Conservation (phyloP, 1,140 invertebrate species). For the Ericerus pela region DNA sequence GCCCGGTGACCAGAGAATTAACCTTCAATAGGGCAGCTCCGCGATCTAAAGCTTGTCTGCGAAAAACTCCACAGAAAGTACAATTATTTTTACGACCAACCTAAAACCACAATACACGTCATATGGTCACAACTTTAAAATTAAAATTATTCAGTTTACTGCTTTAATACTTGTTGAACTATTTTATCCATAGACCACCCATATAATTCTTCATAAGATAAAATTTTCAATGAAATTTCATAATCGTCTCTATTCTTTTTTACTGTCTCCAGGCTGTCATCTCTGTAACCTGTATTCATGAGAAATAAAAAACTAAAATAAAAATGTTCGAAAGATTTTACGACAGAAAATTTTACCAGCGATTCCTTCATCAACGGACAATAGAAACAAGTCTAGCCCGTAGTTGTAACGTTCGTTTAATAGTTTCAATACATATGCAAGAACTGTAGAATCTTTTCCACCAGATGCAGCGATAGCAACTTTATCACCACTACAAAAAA, state of each 20-base stretch:
- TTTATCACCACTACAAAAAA: slow-evolving; percentile 73
- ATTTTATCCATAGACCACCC: slow-evolving; percentile 99
- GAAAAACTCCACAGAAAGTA: slow-evolving; percentile 95
- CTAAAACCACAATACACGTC: slow-evolving; percentile 30
- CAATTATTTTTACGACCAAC: slow-evolving; percentile 97
- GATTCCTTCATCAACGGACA: slow-evolving; percentile 98
- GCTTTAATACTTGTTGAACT: slow-evolving; percentile 50
- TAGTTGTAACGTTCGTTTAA: slow-evolving; percentile 87
- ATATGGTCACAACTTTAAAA: not conserved
- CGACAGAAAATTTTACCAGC: slow-evolving; percentile 43
- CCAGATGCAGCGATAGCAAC: slow-evolving; percentile 95
- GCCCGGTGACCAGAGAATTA: slow-evolving; percentile 90
- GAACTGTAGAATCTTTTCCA: slow-evolving; percentile 97
- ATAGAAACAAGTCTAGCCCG: slow-evolving; percentile 73
- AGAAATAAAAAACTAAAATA: not conserved
- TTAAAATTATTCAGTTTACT: not conserved
- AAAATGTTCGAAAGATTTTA: not conserved
- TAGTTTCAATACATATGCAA: slow-evolving; percentile 80
- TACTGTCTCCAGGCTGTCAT: slow-evolving; percentile 95
- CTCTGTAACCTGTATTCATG: slow-evolving; percentile 62
- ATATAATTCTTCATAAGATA: slow-evolving; percentile 97
- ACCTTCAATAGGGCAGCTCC: slow-evolving; percentile 76
- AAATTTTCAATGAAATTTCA: slow-evolving; percentile 81
- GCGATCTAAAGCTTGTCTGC: slow-evolving; percentile 87
- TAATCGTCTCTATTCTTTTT: slow-evolving; percentile 89